Percentiles rank a stretch among this genome's conserved stretches.
These are phyloP conservation scores for Aphyosemion australe DNA, from an alignment of 2,113 vertebrate species.

Conservation along the genomic window DNA sequence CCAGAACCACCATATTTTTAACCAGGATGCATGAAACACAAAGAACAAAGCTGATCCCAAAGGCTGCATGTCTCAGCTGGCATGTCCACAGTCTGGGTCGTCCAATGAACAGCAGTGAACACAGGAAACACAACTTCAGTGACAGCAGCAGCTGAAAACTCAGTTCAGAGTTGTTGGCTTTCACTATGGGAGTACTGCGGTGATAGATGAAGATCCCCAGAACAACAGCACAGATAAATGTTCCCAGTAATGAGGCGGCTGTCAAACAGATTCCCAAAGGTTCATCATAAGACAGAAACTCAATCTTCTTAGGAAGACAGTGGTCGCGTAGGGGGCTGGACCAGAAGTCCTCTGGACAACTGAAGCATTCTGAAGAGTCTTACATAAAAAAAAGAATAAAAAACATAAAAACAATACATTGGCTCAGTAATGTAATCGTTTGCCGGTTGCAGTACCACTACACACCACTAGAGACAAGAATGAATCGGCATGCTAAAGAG, in stretches of 20 bases:
- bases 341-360: slow-evolving; percentile 74
- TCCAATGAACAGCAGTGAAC: slow-evolving; percentile 20
- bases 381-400: neutral
- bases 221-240: slow-evolving; percentile 49
- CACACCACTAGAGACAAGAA: no score
- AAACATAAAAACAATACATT: no score
- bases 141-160: slow-evolving; percentile 1
- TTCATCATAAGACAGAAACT: slow-evolving; percentile 71
- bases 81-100: slow-evolving; percentile 43
- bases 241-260: slow-evolving; percentile 55
- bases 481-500: no score
- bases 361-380: slow-evolving; percentile 52
- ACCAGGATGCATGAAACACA: slow-evolving; percentile 30
- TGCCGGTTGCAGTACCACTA: no score
- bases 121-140: slow-evolving; percentile 11
- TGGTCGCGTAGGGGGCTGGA: slow-evolving; percentile 52
- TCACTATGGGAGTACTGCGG: slow-evolving; percentile 52
- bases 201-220: slow-evolving; percentile 55
- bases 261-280: slow-evolving; percentile 46
- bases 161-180: slow-evolving; percentile 26
- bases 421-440: no score
- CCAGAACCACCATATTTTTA: slow-evolving; percentile 49
- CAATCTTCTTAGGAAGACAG: slow-evolving; percentile 65
- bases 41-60: slow-evolving; percentile 32
- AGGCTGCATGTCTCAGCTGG: slow-evolving; percentile 18